phyloP scores from a whole-genome alignment of 1,140 invertebrate genomes.

The Cydia strobilella region DNA sequence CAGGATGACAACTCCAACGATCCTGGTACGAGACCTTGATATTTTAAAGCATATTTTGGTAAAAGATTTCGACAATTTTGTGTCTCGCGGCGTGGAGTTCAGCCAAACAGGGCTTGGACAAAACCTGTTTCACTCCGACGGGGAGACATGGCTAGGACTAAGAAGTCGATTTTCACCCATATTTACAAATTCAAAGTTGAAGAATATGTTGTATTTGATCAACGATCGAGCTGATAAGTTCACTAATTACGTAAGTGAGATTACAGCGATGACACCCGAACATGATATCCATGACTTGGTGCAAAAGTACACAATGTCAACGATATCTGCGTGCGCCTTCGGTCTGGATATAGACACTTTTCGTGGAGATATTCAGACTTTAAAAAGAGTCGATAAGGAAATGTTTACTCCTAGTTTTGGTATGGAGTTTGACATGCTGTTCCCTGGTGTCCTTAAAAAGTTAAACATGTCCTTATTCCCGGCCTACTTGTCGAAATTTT shows the following conservation, averaged over 20 bases:
- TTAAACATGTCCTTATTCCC: constrained; percentile 50
- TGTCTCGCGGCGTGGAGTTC: constrained; percentile 71
- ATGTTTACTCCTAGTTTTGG: constrained; percentile 38
- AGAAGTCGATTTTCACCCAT: constrained; percentile 79
- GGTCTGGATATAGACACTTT: constrained; percentile 77
- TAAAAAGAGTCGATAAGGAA: constrained; percentile 43
- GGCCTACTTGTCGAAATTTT: constrained; percentile 41
- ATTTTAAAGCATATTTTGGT: constrained; percentile 82
- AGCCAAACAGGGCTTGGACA: constrained; percentile 78
- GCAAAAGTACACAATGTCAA: constrained; percentile 69
- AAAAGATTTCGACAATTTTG: constrained; percentile 81
- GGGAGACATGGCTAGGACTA: constrained; percentile 79
- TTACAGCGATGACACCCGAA: constrained; percentile 35
- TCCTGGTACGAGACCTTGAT: constrained; percentile 81
- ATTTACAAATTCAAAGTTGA: constrained; percentile 82
- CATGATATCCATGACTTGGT: constrained; percentile 70
- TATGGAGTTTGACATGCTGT: constrained; percentile 51
- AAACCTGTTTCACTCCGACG: constrained; percentile 72
- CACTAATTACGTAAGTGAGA: constrained; percentile 45
- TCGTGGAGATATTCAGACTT: constrained; percentile 31
- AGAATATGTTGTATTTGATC: constrained; percentile 76
- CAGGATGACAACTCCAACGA: constrained; percentile 66
- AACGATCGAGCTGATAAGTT: constrained; percentile 59
- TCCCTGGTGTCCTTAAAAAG: constrained; percentile 48
- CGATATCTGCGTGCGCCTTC: constrained; percentile 81